phyloP scores from a whole-genome alignment of 1,140 invertebrate genomes.

The Drosophila quadrilineata region DNA sequence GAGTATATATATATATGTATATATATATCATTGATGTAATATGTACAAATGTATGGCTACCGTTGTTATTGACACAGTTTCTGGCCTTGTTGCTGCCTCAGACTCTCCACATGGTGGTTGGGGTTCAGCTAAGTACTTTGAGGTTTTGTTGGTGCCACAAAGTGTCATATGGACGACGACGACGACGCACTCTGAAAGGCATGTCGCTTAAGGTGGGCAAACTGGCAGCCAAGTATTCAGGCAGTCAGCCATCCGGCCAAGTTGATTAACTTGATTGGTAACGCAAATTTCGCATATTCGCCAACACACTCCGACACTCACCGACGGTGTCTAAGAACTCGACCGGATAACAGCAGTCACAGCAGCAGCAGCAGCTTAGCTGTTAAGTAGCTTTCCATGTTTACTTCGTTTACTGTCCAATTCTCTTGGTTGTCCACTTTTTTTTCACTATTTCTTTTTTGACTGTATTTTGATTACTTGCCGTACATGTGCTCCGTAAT shows the following conservation, averaged over 20 bases:
- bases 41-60: conserved; percentile 46
- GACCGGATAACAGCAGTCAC: conserved; percentile 16
- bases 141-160: conserved; percentile 11
- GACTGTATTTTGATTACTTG: no score
- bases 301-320: conserved; percentile 57
- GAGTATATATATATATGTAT: conserved; percentile 26
- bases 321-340: conserved; percentile 48
- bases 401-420: conserved; percentile 56
- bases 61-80: conserved; percentile 72
- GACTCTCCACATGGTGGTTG: conserved; percentile 25
- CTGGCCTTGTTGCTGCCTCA: conserved; percentile 45
- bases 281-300: conserved; percentile 72
- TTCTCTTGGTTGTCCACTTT: conserved; percentile 22
- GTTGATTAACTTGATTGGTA: conserved; percentile 80
- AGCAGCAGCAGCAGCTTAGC: conserved; percentile 51
- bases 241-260: conserved; percentile 65
- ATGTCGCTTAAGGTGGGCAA: conserved; percentile 64
- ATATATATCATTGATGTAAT: conserved; percentile 59
- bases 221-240: conserved; percentile 33
- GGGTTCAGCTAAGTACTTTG: conserved; percentile 37
- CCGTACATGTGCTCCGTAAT: conserved; percentile 20
- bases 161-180: conserved; percentile 41
- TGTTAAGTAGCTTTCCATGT: conserved; percentile 65
- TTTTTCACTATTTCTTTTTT: background rate
- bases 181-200: conserved; percentile 63